Evolutionary conservation across 2,888 invertebrate species (phyloP).

Genomic region (Drosophila imparisetae): DNA sequence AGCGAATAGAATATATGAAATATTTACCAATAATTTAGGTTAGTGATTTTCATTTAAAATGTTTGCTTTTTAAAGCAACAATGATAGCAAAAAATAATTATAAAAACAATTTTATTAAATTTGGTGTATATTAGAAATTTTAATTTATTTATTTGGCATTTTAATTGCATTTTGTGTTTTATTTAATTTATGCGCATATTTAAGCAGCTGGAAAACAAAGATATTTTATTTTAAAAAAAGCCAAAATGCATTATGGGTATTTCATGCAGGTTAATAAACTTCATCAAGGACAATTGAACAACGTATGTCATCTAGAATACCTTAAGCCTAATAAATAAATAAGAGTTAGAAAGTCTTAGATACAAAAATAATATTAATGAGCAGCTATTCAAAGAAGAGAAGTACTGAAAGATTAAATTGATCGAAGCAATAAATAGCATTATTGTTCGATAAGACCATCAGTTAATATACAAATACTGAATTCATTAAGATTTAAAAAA

Average conservation of each 20-base stretch:
- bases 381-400: not conserved
- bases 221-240: not conserved
- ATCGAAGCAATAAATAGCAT: constrained; percentile 2
- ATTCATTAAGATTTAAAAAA: not conserved
- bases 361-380: not conserved
- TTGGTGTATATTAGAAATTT: not conserved
- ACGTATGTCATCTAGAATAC: not conserved
- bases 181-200: not conserved
- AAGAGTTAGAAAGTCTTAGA: not conserved
- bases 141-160: not conserved
- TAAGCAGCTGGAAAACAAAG: not conserved
- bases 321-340: not conserved
- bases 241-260: not conserved
- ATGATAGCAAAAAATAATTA: not conserved
- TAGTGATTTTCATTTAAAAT: not conserved
- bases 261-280: not conserved
- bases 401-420: not conserved
- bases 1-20: too few species aligned
- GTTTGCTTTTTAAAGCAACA: not conserved
- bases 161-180: not conserved
- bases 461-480: not conserved
- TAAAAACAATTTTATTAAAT: not conserved
- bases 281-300: not conserved
- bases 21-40: not conserved
- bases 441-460: not conserved